These are phyloP conservation scores for Zhengitettix transpicula DNA, from an alignment of 2,888 invertebrate species.

Conservation along the genomic window DNA sequence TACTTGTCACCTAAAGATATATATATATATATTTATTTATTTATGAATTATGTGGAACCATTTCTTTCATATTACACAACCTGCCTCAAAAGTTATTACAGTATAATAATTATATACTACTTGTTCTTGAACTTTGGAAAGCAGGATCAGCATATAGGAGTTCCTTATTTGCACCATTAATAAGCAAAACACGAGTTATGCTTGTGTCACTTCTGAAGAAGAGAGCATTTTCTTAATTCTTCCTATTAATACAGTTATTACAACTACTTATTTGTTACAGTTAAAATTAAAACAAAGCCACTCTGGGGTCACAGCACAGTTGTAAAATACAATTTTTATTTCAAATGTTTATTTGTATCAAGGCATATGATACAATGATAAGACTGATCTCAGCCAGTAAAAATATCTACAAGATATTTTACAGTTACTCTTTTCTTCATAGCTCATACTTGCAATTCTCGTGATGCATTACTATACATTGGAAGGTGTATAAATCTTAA, in stretches of 20 bases:
- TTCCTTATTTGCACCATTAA: constrained; percentile 4
- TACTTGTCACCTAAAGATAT: constrained; percentile 1
- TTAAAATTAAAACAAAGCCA: constrained; percentile 26
- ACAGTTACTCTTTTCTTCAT: too few relatives aligned
- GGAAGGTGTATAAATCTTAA: not conserved
- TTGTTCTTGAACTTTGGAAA: not conserved
- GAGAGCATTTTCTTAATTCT: not conserved
- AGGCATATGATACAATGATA: too few relatives aligned
- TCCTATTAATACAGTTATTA: not conserved
- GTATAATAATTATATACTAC: too few relatives aligned
- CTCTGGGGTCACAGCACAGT: constrained; percentile 31
- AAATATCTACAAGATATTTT: too few relatives aligned
- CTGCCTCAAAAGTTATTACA: constrained; percentile 3
- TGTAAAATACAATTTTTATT: constrained; percentile 15
- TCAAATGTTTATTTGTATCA: too few relatives aligned
- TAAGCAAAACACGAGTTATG: not conserved
- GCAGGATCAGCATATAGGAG: not conserved
- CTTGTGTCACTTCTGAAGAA: constrained; percentile 1
- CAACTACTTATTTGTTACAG: not conserved
- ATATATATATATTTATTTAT: not conserved
- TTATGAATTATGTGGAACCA: not conserved
- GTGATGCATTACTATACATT: constrained; percentile 4
- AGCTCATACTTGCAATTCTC: not conserved
- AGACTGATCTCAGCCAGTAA: too few relatives aligned
- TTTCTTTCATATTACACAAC: not conserved